A percentile compares a stretch with the other conserved stretches of the same genome.
phyloP scores from a whole-genome alignment of 2,113 vertebrate species.

The Lasiurus borealis region DNA sequence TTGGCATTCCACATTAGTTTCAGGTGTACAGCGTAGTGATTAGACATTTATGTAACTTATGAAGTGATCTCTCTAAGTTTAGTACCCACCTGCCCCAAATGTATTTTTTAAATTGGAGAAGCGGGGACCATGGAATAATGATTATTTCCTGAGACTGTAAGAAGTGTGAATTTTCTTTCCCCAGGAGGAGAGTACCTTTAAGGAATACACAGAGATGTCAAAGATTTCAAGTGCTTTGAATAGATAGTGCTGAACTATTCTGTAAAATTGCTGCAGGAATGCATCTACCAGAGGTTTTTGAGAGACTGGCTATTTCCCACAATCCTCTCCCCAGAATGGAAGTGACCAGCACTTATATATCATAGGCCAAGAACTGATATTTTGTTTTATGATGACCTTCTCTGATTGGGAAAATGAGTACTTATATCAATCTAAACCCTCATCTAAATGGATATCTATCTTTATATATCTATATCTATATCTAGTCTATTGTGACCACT shows the following conservation, averaged over 20 bases:
- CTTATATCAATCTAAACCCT: background rate
- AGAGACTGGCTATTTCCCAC: background rate
- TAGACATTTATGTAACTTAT: background rate
- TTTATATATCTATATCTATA: no score
- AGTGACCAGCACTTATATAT: background rate
- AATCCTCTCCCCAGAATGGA: background rate
- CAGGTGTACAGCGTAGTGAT: background rate
- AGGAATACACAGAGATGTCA: background rate
- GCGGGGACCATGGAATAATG: background rate
- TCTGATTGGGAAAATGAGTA: background rate
- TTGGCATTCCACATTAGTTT: background rate
- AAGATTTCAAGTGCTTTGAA: background rate
- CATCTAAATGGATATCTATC: background rate
- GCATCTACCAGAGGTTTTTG: background rate
- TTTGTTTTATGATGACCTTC: background rate
- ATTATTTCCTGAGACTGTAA: slow-evolving; percentile 17
- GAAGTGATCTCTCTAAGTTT: background rate
- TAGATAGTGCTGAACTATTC: background rate
- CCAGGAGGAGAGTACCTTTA: background rate
- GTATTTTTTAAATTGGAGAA: background rate
- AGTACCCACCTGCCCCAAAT: background rate
- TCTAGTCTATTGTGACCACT: background rate
- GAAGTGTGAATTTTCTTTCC: slow-evolving; percentile 30
- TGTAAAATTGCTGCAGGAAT: background rate
- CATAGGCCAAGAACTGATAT: background rate